Conservation (phyloP, 2,888 invertebrate genomes). For the Charanyca ferruginea region DNA sequence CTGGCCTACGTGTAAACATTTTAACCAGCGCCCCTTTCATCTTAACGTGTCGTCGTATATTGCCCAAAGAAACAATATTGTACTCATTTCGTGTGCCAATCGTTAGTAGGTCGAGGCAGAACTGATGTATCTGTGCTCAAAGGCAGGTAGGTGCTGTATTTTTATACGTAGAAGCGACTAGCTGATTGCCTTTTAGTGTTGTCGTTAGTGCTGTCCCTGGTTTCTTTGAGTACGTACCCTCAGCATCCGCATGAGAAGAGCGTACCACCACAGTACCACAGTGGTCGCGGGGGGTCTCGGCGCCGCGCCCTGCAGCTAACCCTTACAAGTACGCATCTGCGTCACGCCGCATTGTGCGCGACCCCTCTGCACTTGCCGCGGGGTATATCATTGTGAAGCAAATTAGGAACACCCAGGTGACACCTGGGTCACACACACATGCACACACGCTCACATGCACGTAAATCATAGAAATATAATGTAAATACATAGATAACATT, state of each 20-base stretch:
- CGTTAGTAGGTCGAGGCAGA: conserved; percentile 55
- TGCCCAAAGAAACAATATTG: conserved; percentile 53
- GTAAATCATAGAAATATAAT: too few relatives aligned
- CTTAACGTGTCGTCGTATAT: conserved; percentile 48
- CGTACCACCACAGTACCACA: not conserved
- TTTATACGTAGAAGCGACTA: not conserved
- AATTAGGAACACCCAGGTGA: conserved; percentile 13
- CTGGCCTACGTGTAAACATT: conserved; percentile 56
- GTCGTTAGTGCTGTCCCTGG: not conserved
- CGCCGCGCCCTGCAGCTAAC: not conserved
- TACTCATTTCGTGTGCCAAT: conserved; percentile 45
- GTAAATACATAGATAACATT: too few relatives aligned
- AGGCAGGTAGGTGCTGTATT: conserved; percentile 1
- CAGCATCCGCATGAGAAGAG: too few relatives aligned
- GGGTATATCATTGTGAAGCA: conserved; percentile 10
- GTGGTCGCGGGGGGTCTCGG: not conserved
- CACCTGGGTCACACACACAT: not conserved
- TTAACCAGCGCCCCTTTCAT: conserved; percentile 60
- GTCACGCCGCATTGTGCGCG: conserved; percentile 23
- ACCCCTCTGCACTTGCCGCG: not conserved
- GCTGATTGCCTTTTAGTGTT: not conserved
- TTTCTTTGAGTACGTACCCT: not conserved
- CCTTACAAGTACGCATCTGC: not conserved
- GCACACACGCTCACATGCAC: too few relatives aligned
- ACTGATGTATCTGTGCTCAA: conserved; percentile 5